These are phyloP conservation scores for Norana najaformis DNA, from an alignment of 2,888 invertebrate species.

Conservation along the genomic window DNA sequence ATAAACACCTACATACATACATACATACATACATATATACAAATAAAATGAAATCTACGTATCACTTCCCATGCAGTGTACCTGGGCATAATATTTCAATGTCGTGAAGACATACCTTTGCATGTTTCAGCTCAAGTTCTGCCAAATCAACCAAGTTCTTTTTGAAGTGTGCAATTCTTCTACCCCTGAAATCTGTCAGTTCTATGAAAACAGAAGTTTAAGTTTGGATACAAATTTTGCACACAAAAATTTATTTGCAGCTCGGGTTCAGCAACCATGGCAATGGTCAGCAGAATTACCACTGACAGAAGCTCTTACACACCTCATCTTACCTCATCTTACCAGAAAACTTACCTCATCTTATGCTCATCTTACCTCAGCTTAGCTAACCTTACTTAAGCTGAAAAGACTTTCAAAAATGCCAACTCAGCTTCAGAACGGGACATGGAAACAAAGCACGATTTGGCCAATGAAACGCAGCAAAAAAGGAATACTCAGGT, in stretches of 20 bases:
- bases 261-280: background rate
- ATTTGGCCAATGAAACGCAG: background rate
- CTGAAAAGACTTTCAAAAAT: background rate
- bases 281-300: background rate
- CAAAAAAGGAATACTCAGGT: background rate
- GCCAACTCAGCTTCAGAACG: background rate
- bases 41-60: too few relatives aligned
- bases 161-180: constrained; percentile 88
- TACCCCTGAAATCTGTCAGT: constrained; percentile 78
- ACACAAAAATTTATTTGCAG: too few relatives aligned
- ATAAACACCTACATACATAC: too few relatives aligned
- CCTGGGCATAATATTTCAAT: background rate
- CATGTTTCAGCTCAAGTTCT: constrained; percentile 92
- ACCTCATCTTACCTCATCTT: background rate
- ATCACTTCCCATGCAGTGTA: background rate
- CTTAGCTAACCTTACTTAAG: background rate
- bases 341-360: too few relatives aligned
- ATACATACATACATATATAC: too few relatives aligned
- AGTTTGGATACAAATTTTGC: background rate
- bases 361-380: background rate
- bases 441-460: background rate
- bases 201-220: constrained; percentile 25
- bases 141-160: constrained; percentile 94
- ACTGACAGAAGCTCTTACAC: background rate
- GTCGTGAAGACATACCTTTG: constrained; percentile 51